phyloP scores from a whole-genome alignment of 2,888 invertebrate species.

The Zaprionus bogoriensis region DNA sequence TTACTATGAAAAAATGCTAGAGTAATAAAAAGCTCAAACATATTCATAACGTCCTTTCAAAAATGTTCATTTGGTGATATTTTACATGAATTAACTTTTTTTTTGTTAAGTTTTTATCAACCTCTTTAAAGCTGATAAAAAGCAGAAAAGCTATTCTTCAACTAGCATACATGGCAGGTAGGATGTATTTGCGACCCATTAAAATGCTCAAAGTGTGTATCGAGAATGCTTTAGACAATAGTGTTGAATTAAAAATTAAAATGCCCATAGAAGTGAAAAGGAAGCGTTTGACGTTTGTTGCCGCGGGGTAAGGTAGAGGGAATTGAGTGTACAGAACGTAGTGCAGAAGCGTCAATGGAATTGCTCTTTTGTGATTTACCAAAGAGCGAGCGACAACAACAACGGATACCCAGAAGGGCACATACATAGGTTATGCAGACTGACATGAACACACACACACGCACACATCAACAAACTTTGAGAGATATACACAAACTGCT shows the following conservation, averaged over 20 bases:
- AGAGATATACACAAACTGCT: background rate
- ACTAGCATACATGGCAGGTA: too few species aligned
- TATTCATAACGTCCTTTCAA: too few species aligned
- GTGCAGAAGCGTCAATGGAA: background rate
- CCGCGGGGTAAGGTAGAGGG: background rate
- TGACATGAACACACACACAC: background rate
- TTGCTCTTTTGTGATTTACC: background rate
- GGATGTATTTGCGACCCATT: background rate
- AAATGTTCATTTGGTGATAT: too few species aligned
- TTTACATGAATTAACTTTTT: too few species aligned
- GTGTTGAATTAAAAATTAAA: slow-evolving; percentile 60
- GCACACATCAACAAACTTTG: background rate
- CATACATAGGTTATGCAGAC: background rate
- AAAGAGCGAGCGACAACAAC: background rate
- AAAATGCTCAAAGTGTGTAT: slow-evolving; percentile 2
- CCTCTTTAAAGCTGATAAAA: too few species aligned
- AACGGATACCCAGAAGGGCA: background rate
- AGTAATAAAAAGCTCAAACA: too few species aligned
- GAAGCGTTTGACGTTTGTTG: slow-evolving; percentile 32
- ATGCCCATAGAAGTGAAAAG: slow-evolving; percentile 30
- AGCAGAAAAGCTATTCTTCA: too few species aligned
- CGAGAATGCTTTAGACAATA: slow-evolving; percentile 24
- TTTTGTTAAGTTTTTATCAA: too few species aligned
- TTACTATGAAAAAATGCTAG: too few species aligned
- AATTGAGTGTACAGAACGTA: background rate